These are phyloP conservation scores for Adelphocoris suturalis DNA, from an alignment of 2,888 invertebrate species.

Conservation along the genomic window DNA sequence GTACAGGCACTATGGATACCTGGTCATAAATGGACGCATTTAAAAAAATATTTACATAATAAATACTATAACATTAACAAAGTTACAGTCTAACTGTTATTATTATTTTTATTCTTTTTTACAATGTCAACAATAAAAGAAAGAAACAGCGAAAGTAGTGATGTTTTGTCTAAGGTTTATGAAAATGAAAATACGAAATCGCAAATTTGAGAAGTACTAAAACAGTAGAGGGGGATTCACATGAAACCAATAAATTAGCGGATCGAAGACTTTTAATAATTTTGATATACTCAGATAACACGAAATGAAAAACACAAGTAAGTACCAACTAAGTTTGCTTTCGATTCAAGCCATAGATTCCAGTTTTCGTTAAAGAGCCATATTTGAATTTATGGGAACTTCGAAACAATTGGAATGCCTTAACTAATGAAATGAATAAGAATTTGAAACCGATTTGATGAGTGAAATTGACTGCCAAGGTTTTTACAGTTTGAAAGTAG, in stretches of 20 bases:
- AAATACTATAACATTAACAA: constrained; percentile 75
- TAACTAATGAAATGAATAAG: neutral
- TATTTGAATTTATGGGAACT: neutral
- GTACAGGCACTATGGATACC: constrained; percentile 73
- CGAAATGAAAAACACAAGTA: neutral
- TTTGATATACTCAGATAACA: neutral
- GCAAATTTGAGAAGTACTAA: neutral
- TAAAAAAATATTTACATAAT: constrained; percentile 72
- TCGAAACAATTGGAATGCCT: neutral
- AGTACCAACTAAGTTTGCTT: constrained; percentile 39
- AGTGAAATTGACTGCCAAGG: neutral
- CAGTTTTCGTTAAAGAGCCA: neutral
- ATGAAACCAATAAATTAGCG: neutral
- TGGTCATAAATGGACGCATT: constrained; percentile 71
- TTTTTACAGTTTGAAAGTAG: neutral
- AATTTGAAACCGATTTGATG: neutral
- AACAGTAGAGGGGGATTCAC: neutral
- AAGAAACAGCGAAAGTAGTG: constrained; percentile 36
- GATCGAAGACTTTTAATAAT: neutral
- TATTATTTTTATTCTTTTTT: constrained; percentile 47
- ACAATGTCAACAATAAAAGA: constrained; percentile 67
- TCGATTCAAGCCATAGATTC: neutral
- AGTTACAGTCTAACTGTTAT: constrained; percentile 75
- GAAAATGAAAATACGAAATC: neutral
- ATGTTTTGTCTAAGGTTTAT: constrained; percentile 13